Evolutionary conservation across 2,113 vertebrate genomes (phyloP).

Genomic region (Ophiodon elongatus): DNA sequence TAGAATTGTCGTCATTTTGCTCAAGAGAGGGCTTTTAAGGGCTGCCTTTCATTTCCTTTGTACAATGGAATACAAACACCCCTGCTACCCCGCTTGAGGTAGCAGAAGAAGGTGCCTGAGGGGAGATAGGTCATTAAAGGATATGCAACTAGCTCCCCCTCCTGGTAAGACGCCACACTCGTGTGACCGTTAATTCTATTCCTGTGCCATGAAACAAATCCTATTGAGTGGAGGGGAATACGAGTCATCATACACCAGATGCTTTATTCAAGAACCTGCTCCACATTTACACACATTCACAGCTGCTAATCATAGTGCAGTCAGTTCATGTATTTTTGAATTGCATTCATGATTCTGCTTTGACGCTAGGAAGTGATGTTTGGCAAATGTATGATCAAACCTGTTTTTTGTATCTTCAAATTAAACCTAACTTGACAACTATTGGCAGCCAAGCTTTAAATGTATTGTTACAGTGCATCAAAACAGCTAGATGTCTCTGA

Average conservation of each 20-base stretch:
- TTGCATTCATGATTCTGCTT: background rate
- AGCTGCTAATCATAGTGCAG: background rate
- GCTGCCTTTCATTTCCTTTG: background rate
- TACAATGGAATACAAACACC: background rate
- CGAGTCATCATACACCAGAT: background rate
- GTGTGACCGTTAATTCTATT: background rate
- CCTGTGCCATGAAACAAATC: background rate
- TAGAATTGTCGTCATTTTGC: background rate
- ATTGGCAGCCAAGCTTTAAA: background rate
- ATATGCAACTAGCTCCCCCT: constrained; percentile 47
- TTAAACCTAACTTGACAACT: background rate
- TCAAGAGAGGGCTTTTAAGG: background rate
- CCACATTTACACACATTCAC: background rate
- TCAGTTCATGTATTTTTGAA: background rate
- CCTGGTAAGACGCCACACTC: constrained; percentile 21
- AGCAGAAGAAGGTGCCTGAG: background rate
- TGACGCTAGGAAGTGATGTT: background rate
- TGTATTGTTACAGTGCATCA: background rate
- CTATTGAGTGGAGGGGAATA: background rate
- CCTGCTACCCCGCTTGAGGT: background rate
- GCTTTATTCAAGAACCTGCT: background rate
- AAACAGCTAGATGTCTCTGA: background rate
- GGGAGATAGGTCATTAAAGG: background rate
- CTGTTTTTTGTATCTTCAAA: background rate
- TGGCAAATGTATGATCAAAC: background rate